A percentile compares a stretch with the other conserved stretches of the same genome.
phyloP scores from a whole-genome alignment of 1,140 invertebrate species.

The Drosophila sproati region DNA sequence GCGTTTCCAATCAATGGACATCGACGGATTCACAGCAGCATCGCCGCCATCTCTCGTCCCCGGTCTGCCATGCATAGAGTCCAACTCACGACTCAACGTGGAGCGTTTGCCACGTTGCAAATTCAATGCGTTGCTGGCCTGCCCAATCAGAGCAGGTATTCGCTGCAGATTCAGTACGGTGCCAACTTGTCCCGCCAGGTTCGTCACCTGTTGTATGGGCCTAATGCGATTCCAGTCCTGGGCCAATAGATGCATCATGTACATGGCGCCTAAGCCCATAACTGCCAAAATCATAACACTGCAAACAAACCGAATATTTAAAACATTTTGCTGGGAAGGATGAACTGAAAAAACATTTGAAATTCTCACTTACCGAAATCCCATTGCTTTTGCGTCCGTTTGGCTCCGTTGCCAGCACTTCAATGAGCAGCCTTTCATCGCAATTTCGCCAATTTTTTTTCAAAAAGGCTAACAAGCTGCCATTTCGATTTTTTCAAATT shows the following conservation, averaged over 20 bases:
- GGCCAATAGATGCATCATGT: slow-evolving; percentile 85
- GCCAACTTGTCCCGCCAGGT: slow-evolving; percentile 47
- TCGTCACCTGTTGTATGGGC: slow-evolving; percentile 64
- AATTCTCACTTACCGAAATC: slow-evolving; percentile 58
- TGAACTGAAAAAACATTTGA: not conserved
- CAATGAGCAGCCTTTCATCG: slow-evolving; percentile 48
- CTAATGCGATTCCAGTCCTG: slow-evolving; percentile 85
- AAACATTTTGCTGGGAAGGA: not conserved
- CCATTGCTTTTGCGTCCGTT: slow-evolving; percentile 62
- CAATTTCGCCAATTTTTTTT: slow-evolving; percentile 23
- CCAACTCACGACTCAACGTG: slow-evolving; percentile 11
- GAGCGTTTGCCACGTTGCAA: slow-evolving; percentile 59
- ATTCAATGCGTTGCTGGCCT: slow-evolving; percentile 50
- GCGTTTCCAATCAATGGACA: slow-evolving; percentile 75
- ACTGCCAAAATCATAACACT: slow-evolving; percentile 80
- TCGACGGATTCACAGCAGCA: slow-evolving; percentile 8
- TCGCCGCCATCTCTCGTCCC: slow-evolving; percentile 6
- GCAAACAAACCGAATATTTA: not conserved
- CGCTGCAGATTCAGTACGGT: slow-evolving; percentile 31
- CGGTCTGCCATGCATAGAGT: slow-evolving; percentile 34
- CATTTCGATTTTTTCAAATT: not conserved
- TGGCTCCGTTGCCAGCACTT: slow-evolving; percentile 47
- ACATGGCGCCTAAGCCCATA: slow-evolving; percentile 85
- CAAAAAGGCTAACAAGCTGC: slow-evolving; percentile 41
- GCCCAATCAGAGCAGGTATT: slow-evolving; percentile 43